Conservation (phyloP, 2,113 vertebrate species). For the Grammomys dolichurus region DNA sequence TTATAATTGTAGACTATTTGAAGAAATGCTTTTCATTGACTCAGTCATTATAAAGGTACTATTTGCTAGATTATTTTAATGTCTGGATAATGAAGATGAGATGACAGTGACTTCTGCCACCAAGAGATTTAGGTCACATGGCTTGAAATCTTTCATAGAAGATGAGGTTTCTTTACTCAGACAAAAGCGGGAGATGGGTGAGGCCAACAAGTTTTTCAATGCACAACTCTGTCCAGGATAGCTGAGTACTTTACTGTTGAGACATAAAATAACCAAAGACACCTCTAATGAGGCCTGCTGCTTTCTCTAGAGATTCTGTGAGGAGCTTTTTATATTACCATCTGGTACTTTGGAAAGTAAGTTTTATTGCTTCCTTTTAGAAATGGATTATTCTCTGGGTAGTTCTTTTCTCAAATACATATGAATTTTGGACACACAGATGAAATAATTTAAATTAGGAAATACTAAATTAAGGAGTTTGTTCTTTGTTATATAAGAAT, state of each 20-base stretch:
- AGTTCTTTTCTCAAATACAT: constrained; percentile 12
- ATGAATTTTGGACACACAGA: not conserved
- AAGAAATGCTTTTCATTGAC: constrained; percentile 10
- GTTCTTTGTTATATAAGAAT: constrained; percentile 42
- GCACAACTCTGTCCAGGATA: not conserved
- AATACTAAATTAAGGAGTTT: constrained; percentile 52
- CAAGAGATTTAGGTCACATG: not conserved
- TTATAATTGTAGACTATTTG: not conserved
- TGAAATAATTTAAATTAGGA: constrained; percentile 65
- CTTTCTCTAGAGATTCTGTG: constrained; percentile 24
- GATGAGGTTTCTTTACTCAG: not conserved
- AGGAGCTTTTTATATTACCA: constrained; percentile 30
- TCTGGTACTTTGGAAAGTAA: constrained; percentile 22
- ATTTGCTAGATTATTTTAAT: constrained; percentile 36
- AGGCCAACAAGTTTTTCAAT: not conserved
- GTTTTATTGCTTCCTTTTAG: constrained; percentile 46
- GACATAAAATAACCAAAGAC: constrained; percentile 13
- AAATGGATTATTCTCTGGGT: constrained; percentile 34
- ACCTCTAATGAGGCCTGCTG: not conserved
- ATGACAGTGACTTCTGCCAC: not conserved
- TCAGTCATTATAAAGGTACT: not conserved
- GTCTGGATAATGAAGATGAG: not conserved
- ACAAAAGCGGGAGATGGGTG: not conserved
- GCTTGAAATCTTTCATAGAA: constrained; percentile 15
- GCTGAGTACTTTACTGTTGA: not conserved